A percentile compares a stretch with the other conserved stretches of the same genome.
Evolutionary conservation across 2,113 vertebrate species (phyloP).

Genomic region (Mystacornis crossleyi): DNA sequence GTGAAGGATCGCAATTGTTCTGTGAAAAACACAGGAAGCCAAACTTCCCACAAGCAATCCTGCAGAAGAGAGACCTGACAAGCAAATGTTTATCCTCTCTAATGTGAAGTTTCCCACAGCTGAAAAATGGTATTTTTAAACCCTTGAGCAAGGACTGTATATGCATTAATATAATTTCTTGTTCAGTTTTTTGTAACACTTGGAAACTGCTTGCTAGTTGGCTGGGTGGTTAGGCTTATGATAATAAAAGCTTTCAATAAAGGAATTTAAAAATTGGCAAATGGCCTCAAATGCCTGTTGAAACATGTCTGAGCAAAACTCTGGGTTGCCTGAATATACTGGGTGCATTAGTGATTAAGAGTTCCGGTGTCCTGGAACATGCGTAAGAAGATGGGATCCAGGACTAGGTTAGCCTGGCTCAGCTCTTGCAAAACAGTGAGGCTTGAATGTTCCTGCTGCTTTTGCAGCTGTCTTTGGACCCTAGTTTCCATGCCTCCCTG

Average conservation of each 20-base stretch:
- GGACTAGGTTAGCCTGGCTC: background rate
- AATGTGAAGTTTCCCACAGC: background rate
- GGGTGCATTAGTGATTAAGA: background rate
- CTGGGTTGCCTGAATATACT: background rate
- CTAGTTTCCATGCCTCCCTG: background rate
- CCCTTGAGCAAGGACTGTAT: background rate
- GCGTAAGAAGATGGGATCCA: background rate
- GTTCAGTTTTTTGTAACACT: background rate
- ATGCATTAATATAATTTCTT: background rate
- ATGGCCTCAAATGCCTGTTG: background rate
- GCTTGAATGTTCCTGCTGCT: background rate
- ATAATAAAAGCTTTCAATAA: constrained; percentile 2
- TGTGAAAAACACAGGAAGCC: background rate
- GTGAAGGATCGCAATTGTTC: background rate
- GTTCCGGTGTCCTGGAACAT: background rate
- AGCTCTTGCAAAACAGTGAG: background rate
- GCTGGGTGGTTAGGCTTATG: background rate
- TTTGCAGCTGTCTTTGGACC: background rate
- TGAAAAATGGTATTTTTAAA: background rate
- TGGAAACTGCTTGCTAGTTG: background rate
- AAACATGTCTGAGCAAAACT: constrained; percentile 7
- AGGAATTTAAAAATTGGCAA: constrained; percentile 40
- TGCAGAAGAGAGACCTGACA: background rate
- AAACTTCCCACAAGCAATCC: background rate
- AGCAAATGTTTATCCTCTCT: background rate